Evolutionary conservation across 1,140 invertebrate species (phyloP).

Genomic region (Aleiodes sp.): DNA sequence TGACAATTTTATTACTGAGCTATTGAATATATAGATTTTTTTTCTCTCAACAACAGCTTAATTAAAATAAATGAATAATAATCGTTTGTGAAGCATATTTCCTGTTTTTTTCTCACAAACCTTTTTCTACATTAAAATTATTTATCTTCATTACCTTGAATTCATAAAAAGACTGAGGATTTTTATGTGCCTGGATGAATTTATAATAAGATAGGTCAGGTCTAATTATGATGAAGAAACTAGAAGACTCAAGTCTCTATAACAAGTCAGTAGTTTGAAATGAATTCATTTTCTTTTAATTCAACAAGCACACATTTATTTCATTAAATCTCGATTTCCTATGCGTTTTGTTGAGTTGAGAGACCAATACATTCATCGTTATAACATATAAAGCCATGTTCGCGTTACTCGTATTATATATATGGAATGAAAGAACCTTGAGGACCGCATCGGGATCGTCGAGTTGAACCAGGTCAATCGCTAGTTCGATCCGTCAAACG

Average conservation of each 20-base stretch:
- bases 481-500: conserved; percentile 46
- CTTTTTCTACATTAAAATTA: background rate
- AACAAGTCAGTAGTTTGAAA: background rate
- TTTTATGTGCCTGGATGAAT: background rate
- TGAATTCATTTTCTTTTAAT: background rate
- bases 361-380: background rate
- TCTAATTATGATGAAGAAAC: conserved; percentile 17
- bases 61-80: background rate
- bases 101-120: background rate
- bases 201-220: conserved; percentile 24
- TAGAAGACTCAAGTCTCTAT: background rate
- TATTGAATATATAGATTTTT: too few species aligned
- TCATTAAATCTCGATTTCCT: background rate
- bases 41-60: too few species aligned
- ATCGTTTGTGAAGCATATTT: background rate
- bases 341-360: background rate
- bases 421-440: conserved; percentile 16
- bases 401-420: background rate
- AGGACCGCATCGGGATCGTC: conserved; percentile 25
- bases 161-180: background rate
- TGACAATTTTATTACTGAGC: too few species aligned
- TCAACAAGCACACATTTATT: background rate
- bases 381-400: background rate
- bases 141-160: background rate
- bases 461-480: conserved; percentile 35